Base-by-base conservation (phyloP, 2,888 invertebrate species). In the Morinoia aosen region DNA sequence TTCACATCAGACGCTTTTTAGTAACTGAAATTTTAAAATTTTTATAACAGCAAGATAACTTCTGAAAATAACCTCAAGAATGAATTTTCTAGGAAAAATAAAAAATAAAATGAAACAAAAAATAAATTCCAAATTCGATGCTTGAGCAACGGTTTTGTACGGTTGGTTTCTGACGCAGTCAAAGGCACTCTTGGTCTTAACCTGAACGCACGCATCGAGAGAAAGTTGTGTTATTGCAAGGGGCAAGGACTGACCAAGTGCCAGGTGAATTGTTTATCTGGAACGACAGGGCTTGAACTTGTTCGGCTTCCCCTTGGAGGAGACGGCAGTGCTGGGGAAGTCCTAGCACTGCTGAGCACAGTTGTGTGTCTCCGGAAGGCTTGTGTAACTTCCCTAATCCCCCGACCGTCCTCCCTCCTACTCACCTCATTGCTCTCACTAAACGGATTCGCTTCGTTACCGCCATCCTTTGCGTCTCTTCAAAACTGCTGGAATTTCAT, bases 381-480 rank as follows among this genome's bases (percentile, higher is more conserved):
- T 90, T 16, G 90, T 19, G 39, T 40, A 48, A 40, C 90, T 90
- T 90, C 16, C 39, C 40, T 12, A 33, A 33, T 33, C 76, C 61
- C 76, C 76, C 25, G 10, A 76, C 76, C 90, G 11, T 16, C 93
- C 12, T 57, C 56, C 57, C 19, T 56, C 33, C 8, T 57, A 33
- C 57, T 57, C 93, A 11, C 93, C 57, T 93, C 93, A 93, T 93
- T 93, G 56, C 57, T 57, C 93, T 4, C 19, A 11, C 93, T 93
- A 93, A 93, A 57, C 57, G 93, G 93, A 93, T 93, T 93, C 93
- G 56, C 57, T 57, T 93, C 57, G 57, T 57, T n/a, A 93, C 57
- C 57, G 93, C n/a, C 93, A 93, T 56, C 57, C 93, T 93, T 93
- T 93, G 93, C 57, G 93, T 57, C 93, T 90, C 90, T 40, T 90